A percentile compares a stretch with the other conserved stretches of the same genome.
These are phyloP conservation scores for Aphidius colemani DNA, from an alignment of 2,888 invertebrate genomes.

Conservation along the genomic window DNA sequence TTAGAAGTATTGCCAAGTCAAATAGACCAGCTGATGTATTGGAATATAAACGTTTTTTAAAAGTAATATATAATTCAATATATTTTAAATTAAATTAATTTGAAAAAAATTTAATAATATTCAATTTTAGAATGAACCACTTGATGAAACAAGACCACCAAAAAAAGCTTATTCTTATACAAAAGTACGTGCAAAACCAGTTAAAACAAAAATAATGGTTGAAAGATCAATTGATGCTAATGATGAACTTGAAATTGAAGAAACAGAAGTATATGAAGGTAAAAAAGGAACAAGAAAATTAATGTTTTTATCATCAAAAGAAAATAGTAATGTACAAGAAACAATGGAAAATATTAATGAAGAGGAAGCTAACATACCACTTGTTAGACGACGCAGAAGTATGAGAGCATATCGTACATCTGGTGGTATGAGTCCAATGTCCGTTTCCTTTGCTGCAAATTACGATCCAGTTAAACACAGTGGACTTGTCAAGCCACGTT, in stretches of 20 bases:
- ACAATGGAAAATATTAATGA: slow-evolving; percentile 33
- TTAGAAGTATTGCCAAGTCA: slow-evolving; percentile 45
- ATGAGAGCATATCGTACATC: slow-evolving; percentile 33
- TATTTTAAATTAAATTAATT: not conserved
- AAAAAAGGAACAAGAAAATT: too few species aligned
- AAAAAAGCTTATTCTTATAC: slow-evolving; percentile 45
- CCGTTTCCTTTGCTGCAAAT: slow-evolving; percentile 76
- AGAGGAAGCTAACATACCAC: slow-evolving; percentile 31
- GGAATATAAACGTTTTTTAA: slow-evolving; percentile 50
- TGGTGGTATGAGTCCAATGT: slow-evolving; percentile 73
- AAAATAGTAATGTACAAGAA: slow-evolving; percentile 26
- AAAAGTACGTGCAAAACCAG: slow-evolving; percentile 43
- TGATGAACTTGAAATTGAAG: slow-evolving; percentile 35
- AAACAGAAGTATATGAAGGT: slow-evolving; percentile 25
- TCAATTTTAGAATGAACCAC: slow-evolving; percentile 45
- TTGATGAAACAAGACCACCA: slow-evolving; percentile 42
- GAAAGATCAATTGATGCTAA: slow-evolving; percentile 39
- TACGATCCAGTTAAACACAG: slow-evolving; percentile 72
- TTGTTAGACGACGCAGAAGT: slow-evolving; percentile 41
- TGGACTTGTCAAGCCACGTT: slow-evolving; percentile 86
- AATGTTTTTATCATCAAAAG: too few species aligned
- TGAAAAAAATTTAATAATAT: not conserved
- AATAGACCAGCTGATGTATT: slow-evolving; percentile 51
- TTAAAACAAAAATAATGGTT: slow-evolving; percentile 45
- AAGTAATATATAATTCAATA: slow-evolving; percentile 38